Percentiles rank a stretch among this genome's conserved stretches.
These are phyloP conservation scores for Diabrotica undecimpunctata DNA, from an alignment of 1,140 invertebrate genomes.

Conservation along the genomic window DNA sequence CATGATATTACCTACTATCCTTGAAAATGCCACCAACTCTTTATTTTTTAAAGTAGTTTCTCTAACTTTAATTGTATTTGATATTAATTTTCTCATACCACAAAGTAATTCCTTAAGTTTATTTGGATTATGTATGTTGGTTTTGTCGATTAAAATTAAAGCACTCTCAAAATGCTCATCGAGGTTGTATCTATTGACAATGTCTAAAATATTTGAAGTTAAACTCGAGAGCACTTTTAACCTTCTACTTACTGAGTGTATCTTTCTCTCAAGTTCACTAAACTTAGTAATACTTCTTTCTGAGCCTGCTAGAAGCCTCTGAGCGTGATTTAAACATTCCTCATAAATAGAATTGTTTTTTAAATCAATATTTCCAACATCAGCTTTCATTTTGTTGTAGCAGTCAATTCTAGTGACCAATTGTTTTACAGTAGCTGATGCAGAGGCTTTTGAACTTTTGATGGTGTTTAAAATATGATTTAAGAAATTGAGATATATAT, in stretches of 20 bases:
- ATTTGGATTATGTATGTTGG: slow-evolving; percentile 12
- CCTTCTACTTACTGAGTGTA: slow-evolving; percentile 16
- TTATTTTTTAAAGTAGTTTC: slow-evolving; percentile 23
- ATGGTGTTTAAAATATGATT: slow-evolving; percentile 36
- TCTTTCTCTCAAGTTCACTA: slow-evolving; percentile 22
- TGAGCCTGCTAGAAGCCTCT: slow-evolving; percentile 20
- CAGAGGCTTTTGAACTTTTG: slow-evolving; percentile 21
- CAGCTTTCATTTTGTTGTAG: slow-evolving; percentile 22
- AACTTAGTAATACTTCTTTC: slow-evolving; percentile 22
- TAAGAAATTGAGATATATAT: slow-evolving; percentile 46
- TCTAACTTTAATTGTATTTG: slow-evolving; percentile 27
- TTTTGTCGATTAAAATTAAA: slow-evolving; percentile 19
- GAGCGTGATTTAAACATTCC: slow-evolving; percentile 22
- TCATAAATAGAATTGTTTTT: slow-evolving; percentile 20
- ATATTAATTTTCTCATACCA: slow-evolving; percentile 26
- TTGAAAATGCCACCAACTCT: slow-evolving; percentile 19
- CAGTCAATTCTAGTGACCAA: slow-evolving; percentile 24
- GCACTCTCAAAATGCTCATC: slow-evolving; percentile 18
- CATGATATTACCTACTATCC: slow-evolving; percentile 8
- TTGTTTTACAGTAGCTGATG: slow-evolving; percentile 12
- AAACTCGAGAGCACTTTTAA: slow-evolving; percentile 16
- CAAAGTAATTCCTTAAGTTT: slow-evolving; percentile 7
- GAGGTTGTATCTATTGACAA: slow-evolving; percentile 24
- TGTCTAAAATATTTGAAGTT: slow-evolving; percentile 14
- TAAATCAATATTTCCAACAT: slow-evolving; percentile 16